Percentiles rank a stretch among this genome's conserved stretches.
Evolutionary conservation across 2,888 invertebrate species (phyloP).

Genomic region (Drosophila fulvimacula): DNA sequence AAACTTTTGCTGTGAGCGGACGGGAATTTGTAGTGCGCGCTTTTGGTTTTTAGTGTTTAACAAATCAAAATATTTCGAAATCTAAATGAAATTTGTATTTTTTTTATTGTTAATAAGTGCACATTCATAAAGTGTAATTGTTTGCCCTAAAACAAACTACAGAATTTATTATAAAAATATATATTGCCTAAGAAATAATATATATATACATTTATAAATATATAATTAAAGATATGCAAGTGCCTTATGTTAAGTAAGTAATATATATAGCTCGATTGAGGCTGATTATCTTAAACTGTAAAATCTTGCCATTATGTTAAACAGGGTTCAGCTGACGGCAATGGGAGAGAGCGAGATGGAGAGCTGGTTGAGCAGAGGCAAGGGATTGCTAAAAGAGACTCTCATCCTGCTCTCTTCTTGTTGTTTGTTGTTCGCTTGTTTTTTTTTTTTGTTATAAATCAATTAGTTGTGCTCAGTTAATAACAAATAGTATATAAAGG

Average conservation of each 20-base stretch:
- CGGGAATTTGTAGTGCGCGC: slow-evolving; percentile 14
- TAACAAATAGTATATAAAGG: neutral
- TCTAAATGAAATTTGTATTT: neutral
- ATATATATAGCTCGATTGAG: neutral
- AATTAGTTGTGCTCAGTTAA: slow-evolving; percentile 30
- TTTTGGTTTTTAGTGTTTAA: slow-evolving; percentile 19
- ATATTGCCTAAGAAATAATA: neutral
- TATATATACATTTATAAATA: neutral
- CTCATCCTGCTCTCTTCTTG: slow-evolving; percentile 21
- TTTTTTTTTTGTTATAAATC: slow-evolving; percentile 48
- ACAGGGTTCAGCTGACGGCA: neutral
- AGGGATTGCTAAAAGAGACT: neutral
- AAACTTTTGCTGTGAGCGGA: slow-evolving; percentile 43
- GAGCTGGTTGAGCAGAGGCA: neutral
- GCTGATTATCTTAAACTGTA: slow-evolving; percentile 3
- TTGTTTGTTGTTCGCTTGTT: neutral
- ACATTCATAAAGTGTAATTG: neutral
- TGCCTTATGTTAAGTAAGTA: slow-evolving; percentile 35
- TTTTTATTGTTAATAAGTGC: slow-evolving; percentile 7
- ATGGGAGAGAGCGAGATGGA: neutral
- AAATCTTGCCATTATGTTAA: slow-evolving; percentile 8
- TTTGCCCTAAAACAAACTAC: neutral
- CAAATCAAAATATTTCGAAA: slow-evolving; percentile 18
- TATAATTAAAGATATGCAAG: neutral
- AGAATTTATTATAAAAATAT: neutral